These are phyloP conservation scores for Cheumatopsyche charites DNA, from an alignment of 1,140 invertebrate genomes.

Conservation along the genomic window DNA sequence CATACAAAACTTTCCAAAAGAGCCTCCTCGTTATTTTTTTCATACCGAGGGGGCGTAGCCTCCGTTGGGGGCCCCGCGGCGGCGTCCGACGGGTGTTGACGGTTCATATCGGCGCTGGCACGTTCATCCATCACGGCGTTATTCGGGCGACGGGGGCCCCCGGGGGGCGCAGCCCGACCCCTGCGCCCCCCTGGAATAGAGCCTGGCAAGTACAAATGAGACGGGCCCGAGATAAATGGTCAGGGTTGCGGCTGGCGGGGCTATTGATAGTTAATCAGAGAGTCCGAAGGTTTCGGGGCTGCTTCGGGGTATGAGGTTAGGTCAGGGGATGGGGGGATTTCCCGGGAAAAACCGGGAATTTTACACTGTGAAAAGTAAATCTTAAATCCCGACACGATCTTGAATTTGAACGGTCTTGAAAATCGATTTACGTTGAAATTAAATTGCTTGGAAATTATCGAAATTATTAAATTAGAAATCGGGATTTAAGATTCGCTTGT, in stretches of 20 bases:
- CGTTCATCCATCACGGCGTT: constrained; percentile 23
- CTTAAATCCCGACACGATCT: too few species aligned
- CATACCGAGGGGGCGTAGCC: background rate
- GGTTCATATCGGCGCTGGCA: constrained; percentile 27
- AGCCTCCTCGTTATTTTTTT: too few species aligned
- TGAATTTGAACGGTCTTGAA: too few species aligned
- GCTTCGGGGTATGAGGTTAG: background rate
- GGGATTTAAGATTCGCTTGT: too few species aligned
- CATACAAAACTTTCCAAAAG: too few species aligned
- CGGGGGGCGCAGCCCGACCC: constrained; percentile 8
- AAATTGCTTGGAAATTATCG: too few species aligned
- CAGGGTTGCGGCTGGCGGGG: constrained; percentile 48
- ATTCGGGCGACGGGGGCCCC: constrained; percentile 11
- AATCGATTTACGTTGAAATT: too few species aligned
- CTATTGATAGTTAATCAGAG: constrained; percentile 48
- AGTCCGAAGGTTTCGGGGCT: constrained; percentile 26
- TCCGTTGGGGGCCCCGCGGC: constrained; percentile 2
- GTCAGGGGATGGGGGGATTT: too few species aligned
- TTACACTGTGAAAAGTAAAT: too few species aligned
- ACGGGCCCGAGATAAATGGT: constrained; percentile 48
- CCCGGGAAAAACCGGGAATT: too few species aligned
- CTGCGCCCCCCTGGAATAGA: constrained; percentile 34
- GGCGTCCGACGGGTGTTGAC: constrained; percentile 12
- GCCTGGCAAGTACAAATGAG: constrained; percentile 48
- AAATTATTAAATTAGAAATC: too few species aligned